Conservation (phyloP, 30 jellyfish, hydroid and myxozoan species). For the Pelagia noctiluca region DNA sequence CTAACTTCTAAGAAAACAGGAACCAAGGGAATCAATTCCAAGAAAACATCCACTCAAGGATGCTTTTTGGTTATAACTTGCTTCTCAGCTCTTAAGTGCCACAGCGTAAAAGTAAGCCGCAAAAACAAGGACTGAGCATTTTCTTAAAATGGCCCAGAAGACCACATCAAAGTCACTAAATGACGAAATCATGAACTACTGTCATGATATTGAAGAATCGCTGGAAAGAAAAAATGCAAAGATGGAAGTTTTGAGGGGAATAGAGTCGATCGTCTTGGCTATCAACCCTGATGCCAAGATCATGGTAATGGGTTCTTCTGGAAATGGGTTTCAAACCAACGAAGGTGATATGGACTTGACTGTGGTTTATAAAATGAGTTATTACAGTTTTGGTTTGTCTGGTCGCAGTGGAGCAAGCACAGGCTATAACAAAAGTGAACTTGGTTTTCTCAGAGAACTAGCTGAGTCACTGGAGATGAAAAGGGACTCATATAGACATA, state of each 20-base stretch:
- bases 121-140: too few relatives aligned
- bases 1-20: too few relatives aligned
- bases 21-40: too few relatives aligned
- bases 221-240: too few relatives aligned
- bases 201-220: too few relatives aligned
- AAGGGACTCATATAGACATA: not conserved
- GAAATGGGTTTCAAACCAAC: constrained; percentile 36
- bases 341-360: constrained; percentile 55
- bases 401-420: not conserved
- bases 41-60: too few relatives aligned
- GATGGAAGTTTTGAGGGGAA: not conserved
- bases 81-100: too few relatives aligned
- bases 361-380: not conserved
- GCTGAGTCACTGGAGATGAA: not conserved
- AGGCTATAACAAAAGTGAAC: not conserved
- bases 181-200: too few relatives aligned
- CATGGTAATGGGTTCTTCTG: constrained; percentile 43
- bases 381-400: not conserved
- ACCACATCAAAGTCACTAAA: too few relatives aligned
- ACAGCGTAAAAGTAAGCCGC: too few relatives aligned
- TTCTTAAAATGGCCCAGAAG: too few relatives aligned
- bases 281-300: constrained; percentile 14
- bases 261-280: constrained; percentile 20
- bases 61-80: too few relatives aligned
- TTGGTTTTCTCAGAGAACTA: not conserved